Evolutionary conservation across 2,888 invertebrate genomes (phyloP).

Genomic region (Rhagophthalmus giganteus): DNA sequence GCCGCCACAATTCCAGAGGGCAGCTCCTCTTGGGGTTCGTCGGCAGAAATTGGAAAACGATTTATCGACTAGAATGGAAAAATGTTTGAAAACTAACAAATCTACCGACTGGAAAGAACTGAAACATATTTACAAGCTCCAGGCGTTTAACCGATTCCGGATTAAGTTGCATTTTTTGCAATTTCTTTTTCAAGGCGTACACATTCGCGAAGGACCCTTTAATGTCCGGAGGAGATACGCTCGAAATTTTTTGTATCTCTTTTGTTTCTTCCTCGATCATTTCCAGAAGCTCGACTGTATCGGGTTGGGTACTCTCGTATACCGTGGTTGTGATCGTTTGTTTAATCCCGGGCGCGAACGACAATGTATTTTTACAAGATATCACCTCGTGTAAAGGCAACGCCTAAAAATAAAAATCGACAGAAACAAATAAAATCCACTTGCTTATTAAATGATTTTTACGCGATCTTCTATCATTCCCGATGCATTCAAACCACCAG

Average conservation of each 20-base stretch:
- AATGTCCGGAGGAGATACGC: conserved; percentile 46
- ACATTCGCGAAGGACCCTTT: conserved; percentile 39
- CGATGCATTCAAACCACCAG: background rate
- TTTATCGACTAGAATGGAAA: conserved; percentile 39
- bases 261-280: conserved; percentile 48
- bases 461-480: conserved; percentile 5
- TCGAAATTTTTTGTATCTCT: conserved; percentile 47
- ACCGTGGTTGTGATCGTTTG: conserved; percentile 29
- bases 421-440: conserved; percentile 2
- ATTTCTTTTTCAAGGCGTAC: conserved; percentile 43
- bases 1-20: conserved; percentile 49
- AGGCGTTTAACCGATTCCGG: conserved; percentile 44
- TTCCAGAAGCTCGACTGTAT: conserved; percentile 41
- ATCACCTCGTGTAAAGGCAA: conserved; percentile 31
- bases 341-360: conserved; percentile 27
- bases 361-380: conserved; percentile 28
- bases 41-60: conserved; percentile 41
- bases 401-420: conserved; percentile 12
- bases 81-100: conserved; percentile 5
- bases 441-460: background rate
- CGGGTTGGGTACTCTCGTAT: conserved; percentile 29
- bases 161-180: conserved; percentile 43
- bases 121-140: conserved; percentile 43
- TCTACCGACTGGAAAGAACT: too few relatives aligned
- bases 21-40: conserved; percentile 45